Conservation (phyloP, 92 coral and sea anemone species). For the Bergia puertoricense region DNA sequence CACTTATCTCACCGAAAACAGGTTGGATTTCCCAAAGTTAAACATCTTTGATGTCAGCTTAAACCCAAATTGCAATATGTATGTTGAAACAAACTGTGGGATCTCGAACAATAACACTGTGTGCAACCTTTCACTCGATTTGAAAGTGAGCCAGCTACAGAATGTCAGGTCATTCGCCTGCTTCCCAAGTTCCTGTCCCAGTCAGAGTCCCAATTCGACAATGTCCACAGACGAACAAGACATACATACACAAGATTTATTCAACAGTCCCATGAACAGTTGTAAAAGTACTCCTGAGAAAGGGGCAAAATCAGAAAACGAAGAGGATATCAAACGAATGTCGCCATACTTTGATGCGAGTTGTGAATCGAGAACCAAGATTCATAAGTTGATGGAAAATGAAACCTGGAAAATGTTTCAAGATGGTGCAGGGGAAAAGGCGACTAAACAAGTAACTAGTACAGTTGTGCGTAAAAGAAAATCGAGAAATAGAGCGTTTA, state of each 20-base stretch:
- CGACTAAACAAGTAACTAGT: neutral
- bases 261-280: neutral
- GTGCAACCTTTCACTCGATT: constrained; percentile 11
- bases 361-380: constrained; percentile 5
- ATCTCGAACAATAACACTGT: neutral
- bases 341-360: constrained; percentile 23
- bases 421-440: neutral
- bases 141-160: neutral
- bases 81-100: constrained; percentile 24
- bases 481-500: neutral
- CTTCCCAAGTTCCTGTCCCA: neutral
- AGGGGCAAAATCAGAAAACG: neutral
- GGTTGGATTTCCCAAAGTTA: constrained; percentile 18
- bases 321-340: neutral
- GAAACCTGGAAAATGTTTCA: constrained; percentile 5
- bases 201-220: neutral
- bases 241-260: neutral
- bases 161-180: neutral
- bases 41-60: constrained; percentile 36
- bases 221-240: neutral
- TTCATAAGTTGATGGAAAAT: constrained; percentile 16
- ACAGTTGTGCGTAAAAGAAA: neutral
- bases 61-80: neutral
- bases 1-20: constrained; percentile 44
- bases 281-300: neutral